Base-by-base conservation (phyloP, 2,113 vertebrate genomes). In the Phyllostomus discolor region DNA sequence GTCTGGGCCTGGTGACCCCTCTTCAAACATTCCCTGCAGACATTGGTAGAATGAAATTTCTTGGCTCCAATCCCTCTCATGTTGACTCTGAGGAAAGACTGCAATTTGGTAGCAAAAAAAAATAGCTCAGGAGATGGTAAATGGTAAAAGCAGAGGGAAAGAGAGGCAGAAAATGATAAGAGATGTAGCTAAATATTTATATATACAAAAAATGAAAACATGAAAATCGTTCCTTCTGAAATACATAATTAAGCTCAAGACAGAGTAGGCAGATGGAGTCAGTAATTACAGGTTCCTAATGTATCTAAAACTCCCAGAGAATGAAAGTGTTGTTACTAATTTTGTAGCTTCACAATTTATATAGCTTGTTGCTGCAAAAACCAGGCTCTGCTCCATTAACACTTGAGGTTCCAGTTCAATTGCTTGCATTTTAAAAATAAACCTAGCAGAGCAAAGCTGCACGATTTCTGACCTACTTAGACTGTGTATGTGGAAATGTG, bases 221-320 rank as follows among this genome's bases (percentile, higher is more conserved):
- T 43, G 91, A 93, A 90, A 80, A 95, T 38, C 7, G 41, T 67
- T 95, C 50, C 78, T 97, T 97, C 94, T 96, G 96, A 96, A 96
- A 97, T 94, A 86, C 94, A 95, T 97, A 97, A 97, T 97, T 97
- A 97, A 97, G 73, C 93, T 95, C 70, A 96, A 97, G 97, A 96
- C 66, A 67, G 94, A 78, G 93, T 86, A 94, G 91, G 96, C 97
- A 97, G 97, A 96, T 96, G 96, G 96, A 96, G 94, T 92, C 93
- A 76, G 95, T 97, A 97, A 97, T 98, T 97, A 95, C 97, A 97
- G 96, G 96, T 95, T 97, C 82, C 92, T 96, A 93, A 97, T 97
- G 97, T 85, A 94, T 96, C 96, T 97, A 89, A 95, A 97, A 94
- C 96, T 97, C 94, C 52, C 86, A 38, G 90, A 93, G 97, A 97